Evolutionary conservation across 1,140 invertebrate genomes (phyloP).

Genomic region (Drosophila bocki): DNA sequence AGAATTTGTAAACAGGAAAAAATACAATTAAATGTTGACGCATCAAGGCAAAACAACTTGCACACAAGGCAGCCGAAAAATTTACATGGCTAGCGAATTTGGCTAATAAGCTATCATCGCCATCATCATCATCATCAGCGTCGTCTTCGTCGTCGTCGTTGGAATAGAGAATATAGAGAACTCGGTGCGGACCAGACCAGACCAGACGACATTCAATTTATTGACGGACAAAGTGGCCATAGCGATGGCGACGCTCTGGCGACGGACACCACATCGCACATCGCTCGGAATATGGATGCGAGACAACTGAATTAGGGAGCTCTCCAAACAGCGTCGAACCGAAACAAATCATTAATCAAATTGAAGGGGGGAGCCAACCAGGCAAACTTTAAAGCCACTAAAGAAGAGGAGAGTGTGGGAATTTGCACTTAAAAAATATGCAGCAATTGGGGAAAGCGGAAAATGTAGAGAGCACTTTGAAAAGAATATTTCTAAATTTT

Average conservation of each 20-base stretch:
- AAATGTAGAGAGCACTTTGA: not conserved
- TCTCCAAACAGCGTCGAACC: slow-evolving; percentile 18
- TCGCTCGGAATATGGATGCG: slow-evolving; percentile 25
- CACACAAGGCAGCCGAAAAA: slow-evolving; percentile 59
- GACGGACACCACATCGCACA: slow-evolving; percentile 36
- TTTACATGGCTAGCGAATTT: slow-evolving; percentile 65
- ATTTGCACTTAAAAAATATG: not conserved
- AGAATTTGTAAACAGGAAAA: slow-evolving; percentile 48
- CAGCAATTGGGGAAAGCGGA: not conserved
- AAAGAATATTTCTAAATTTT: not conserved
- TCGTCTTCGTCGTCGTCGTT: not conserved
- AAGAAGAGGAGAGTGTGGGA: slow-evolving; percentile 3
- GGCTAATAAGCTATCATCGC: slow-evolving; percentile 70
- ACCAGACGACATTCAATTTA: slow-evolving; percentile 78
- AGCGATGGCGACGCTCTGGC: slow-evolving; percentile 54
- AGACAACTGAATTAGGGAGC: slow-evolving; percentile 29
- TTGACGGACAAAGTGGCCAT: slow-evolving; percentile 75
- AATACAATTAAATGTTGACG: slow-evolving; percentile 50
- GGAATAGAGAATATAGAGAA: slow-evolving; percentile 19
- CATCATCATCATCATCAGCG: slow-evolving; percentile 17
- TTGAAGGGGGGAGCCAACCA: slow-evolving; percentile 6
- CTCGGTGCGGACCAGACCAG: not conserved
- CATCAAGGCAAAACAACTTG: slow-evolving; percentile 53
- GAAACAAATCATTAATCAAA: slow-evolving; percentile 44
- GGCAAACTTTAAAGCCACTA: slow-evolving; percentile 24